Percentiles rank a stretch among this genome's conserved stretches.
Evolutionary conservation across 2,888 invertebrate species (phyloP).

Genomic region (Pristionchus maxplancki): DNA sequence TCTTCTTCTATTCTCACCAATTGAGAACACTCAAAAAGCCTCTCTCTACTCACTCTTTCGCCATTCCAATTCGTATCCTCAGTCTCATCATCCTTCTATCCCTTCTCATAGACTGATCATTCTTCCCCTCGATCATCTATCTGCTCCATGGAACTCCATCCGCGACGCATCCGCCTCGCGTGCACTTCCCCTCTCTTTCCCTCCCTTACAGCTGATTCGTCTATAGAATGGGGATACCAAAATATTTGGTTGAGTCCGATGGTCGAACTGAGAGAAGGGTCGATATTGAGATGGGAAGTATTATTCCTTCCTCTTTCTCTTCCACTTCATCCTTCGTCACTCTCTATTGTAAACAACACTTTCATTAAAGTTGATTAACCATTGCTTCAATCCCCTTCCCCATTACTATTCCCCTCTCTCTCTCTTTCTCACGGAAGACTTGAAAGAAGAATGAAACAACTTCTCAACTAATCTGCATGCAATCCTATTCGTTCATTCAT

Average conservation of each 20-base stretch:
- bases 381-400: slow-evolving; percentile 25
- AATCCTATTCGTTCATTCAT: neutral
- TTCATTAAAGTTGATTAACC: slow-evolving; percentile 45
- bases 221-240: neutral
- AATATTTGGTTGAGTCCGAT: slow-evolving; percentile 3
- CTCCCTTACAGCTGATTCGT: slow-evolving; percentile 39
- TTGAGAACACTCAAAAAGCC: too few species aligned
- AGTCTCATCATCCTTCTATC: too few species aligned
- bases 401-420: neutral
- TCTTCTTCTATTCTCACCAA: too few species aligned
- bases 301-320: slow-evolving; percentile 14
- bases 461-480: neutral
- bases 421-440: neutral
- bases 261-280: neutral
- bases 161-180: slow-evolving; percentile 8
- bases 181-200: slow-evolving; percentile 12
- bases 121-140: neutral
- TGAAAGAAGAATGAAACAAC: neutral
- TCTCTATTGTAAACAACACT: neutral
- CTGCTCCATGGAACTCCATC: neutral
- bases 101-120: neutral
- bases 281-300: neutral
- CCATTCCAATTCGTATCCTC: too few species aligned
- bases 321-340: neutral
- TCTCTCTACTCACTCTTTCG: too few species aligned